Percentiles rank a stretch among this genome's conserved stretches.
Evolutionary conservation across 2,113 vertebrate genomes (phyloP).

Genomic region (Phrynosoma blainvillii): DNA sequence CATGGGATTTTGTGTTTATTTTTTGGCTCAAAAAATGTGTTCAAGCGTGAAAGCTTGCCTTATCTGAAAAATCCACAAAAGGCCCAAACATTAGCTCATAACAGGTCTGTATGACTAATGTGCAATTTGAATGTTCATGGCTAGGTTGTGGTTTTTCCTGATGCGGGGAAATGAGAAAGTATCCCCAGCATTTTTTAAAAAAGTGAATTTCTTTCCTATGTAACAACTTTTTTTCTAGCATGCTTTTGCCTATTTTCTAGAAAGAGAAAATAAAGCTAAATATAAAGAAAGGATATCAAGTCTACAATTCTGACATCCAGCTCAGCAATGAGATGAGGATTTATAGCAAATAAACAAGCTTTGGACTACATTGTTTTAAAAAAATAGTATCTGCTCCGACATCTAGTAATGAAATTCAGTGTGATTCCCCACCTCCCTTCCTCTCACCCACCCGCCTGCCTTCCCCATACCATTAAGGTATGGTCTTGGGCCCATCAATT

Average conservation of each 20-base stretch:
- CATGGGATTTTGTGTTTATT: slow-evolving; percentile 32
- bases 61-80: slow-evolving; percentile 34
- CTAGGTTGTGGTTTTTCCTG: slow-evolving; percentile 19
- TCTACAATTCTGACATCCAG: background rate
- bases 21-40: slow-evolving; percentile 49
- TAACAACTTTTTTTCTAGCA: background rate
- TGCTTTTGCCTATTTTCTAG: background rate
- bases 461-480: background rate
- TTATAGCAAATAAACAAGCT: background rate
- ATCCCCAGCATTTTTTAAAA: background rate
- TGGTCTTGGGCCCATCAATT: background rate
- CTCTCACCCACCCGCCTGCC: no score
- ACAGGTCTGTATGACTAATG: slow-evolving; percentile 22
- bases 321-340: background rate
- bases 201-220: background rate
- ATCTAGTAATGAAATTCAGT: background rate
- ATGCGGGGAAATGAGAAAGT: background rate
- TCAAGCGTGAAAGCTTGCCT: slow-evolving; percentile 47
- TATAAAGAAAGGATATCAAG: background rate
- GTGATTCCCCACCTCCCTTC: no score
- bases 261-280: background rate
- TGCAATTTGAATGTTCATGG: background rate
- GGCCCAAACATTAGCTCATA: slow-evolving; percentile 59
- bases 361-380: background rate
- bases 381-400: background rate